Conservation (phyloP, 2,113 vertebrate species). For the Collichthys lucidus region DNA sequence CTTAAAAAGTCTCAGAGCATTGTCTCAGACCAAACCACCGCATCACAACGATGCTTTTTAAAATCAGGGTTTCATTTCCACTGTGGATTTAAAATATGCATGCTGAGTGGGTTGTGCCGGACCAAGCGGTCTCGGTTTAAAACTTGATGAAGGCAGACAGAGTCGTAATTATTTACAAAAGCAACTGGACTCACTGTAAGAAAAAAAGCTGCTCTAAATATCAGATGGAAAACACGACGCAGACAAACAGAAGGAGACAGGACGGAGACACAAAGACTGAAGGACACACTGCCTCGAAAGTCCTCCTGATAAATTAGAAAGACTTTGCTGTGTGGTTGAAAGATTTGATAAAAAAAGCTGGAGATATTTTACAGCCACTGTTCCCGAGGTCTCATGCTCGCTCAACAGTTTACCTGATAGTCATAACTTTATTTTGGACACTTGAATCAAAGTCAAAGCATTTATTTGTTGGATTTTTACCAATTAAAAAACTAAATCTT, state of each 20-base stretch:
- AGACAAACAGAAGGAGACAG: not conserved
- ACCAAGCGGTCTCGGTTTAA: constrained; percentile 17
- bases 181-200: constrained; percentile 3
- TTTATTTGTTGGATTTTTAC: too few relatives aligned
- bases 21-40: not conserved
- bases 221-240: not conserved
- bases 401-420: too few relatives aligned
- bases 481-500: too few relatives aligned
- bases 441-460: too few relatives aligned
- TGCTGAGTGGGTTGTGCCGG: not conserved
- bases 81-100: constrained; percentile 57
- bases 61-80: constrained; percentile 26
- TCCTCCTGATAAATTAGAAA: too few relatives aligned
- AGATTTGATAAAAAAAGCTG: too few relatives aligned
- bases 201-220: not conserved
- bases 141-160: constrained; percentile 27
- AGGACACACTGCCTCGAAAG: not conserved
- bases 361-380: too few relatives aligned
- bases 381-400: too few relatives aligned
- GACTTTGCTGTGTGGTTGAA: too few relatives aligned
- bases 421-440: too few relatives aligned
- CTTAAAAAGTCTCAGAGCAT: not conserved
- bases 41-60: not conserved
- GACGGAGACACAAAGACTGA: not conserved
- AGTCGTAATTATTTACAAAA: constrained; percentile 41